Percentiles rank a stretch among this genome's conserved stretches.
Evolutionary conservation across 2,888 invertebrate genomes (phyloP).

Genomic region (Peribatodes rhomboidaria): DNA sequence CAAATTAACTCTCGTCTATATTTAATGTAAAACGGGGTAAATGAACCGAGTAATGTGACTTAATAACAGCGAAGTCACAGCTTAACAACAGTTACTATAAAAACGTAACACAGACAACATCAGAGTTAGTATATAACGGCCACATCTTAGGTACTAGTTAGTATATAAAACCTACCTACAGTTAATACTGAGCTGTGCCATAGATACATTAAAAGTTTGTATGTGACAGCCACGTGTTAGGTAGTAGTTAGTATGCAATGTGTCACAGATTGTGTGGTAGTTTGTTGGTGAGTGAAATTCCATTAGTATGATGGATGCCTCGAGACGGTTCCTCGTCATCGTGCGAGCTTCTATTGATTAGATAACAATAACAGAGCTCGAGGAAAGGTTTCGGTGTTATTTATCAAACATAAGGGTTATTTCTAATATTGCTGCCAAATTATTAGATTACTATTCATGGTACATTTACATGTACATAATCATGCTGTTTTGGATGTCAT

Average conservation of each 20-base stretch:
- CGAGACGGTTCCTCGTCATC: slow-evolving; percentile 24
- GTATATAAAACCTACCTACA: no score
- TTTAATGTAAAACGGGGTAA: slow-evolving; percentile 37
- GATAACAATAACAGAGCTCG: slow-evolving; percentile 9
- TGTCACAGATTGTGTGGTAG: not conserved
- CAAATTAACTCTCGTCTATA: slow-evolving; percentile 34
- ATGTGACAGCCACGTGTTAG: not conserved
- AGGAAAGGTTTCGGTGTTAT: not conserved
- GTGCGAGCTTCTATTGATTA: slow-evolving; percentile 15
- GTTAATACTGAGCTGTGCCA: no score
- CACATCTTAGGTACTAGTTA: not conserved
- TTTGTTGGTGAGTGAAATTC: not conserved
- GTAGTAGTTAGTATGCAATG: not conserved
- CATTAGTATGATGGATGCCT: slow-evolving; percentile 33
- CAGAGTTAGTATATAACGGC: not conserved
- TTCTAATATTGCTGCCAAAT: no score
- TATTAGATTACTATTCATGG: no score
- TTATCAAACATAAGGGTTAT: not conserved
- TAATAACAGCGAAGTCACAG: slow-evolving; percentile 26
- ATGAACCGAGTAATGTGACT: slow-evolving; percentile 40
- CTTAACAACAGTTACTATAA: not conserved
- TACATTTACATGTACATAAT: no score
- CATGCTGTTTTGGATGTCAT: no score
- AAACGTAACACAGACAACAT: slow-evolving; percentile 10
- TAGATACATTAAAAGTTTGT: not conserved